phyloP scores from a whole-genome alignment of 1,140 invertebrate species.

The Ridgeia piscesae region DNA sequence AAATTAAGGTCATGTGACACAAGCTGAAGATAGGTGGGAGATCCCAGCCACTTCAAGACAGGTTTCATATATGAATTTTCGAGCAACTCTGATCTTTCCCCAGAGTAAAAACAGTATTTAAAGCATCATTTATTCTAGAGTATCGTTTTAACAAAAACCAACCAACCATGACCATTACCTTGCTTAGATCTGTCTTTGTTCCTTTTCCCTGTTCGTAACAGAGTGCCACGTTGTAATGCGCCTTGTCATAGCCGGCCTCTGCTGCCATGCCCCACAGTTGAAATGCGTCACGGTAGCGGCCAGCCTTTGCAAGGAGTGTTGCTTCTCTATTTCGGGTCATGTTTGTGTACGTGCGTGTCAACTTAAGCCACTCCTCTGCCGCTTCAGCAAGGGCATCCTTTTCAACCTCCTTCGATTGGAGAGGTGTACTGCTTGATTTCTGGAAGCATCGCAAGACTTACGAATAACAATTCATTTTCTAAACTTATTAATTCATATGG shows the following conservation, averaged over 20 bases:
- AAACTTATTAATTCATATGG: neutral
- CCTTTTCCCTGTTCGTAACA: conserved; percentile 53
- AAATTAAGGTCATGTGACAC: too few species aligned
- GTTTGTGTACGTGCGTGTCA: neutral
- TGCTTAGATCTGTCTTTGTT: conserved; percentile 38
- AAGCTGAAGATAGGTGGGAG: too few species aligned
- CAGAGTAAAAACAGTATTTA: too few species aligned
- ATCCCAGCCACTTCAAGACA: too few species aligned
- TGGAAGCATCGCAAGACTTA: neutral
- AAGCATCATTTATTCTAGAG: too few species aligned
- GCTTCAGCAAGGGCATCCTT: neutral
- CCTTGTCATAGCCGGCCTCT: conserved; percentile 43
- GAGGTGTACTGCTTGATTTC: neutral
- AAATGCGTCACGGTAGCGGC: conserved; percentile 38
- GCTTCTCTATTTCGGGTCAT: conserved; percentile 25
- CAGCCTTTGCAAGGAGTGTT: conserved; percentile 30
- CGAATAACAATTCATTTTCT: neutral
- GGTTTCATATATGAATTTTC: too few species aligned
- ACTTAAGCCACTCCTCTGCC: conserved; percentile 12
- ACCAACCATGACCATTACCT: conserved; percentile 39
- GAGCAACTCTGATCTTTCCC: too few species aligned
- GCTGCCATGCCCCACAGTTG: conserved; percentile 39
- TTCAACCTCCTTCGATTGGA: neutral
- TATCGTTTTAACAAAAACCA: neutral
- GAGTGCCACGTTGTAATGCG: conserved; percentile 51